Evolutionary conservation across 1,140 invertebrate genomes (phyloP), one percentile per base, ranked within the genome.

Genomic region (Neoseiulus cucumeris): DNA sequence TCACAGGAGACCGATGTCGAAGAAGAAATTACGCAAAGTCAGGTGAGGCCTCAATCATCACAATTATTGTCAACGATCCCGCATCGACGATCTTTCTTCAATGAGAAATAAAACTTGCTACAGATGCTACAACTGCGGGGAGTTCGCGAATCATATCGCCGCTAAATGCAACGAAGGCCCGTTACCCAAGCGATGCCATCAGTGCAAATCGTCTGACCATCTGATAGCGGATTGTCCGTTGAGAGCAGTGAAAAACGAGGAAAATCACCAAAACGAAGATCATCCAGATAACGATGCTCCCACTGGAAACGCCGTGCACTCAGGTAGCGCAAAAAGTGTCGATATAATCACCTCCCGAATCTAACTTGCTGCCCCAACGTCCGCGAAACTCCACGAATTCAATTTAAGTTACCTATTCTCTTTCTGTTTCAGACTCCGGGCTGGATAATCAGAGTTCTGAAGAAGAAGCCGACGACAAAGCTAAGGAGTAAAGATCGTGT

Each of bases 91-190:
- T 66, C 42, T 64, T n/a, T n/a, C 14, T 28, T 44, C 55, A n/a
- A n/a, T n/a, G n/a, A n/a, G n/a, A n/a, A n/a, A n/a, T n/a, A n/a
- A n/a, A n/a, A 65, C 67, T 55, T 67, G 76, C 78, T 68, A 12
- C 74, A 89, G 88, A 72, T 91, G 87, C 76, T 91, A 90, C 75
- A 91, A 91, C 74, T 91, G 89, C 73, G 89, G 89, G 6, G 87
- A 90, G 74, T 88, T 90, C 74, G 85, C 86, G 30, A 90, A 89
- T 76, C 89, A 91, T 75, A 85, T 91, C 72, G 88, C 89, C 25
- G 84, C 87, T 44, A 89, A 89, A 74, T 91, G 89, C 75, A 82
- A 81, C 66, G 78, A 86, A 73, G 87, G 86, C 17, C 87, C 88
- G 65, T 83, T 88, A 77, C 87, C 88, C 71, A 91, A 91, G 77